phyloP scores from a whole-genome alignment of 2,888 invertebrate species.

The Callosobruchus maculatus region DNA sequence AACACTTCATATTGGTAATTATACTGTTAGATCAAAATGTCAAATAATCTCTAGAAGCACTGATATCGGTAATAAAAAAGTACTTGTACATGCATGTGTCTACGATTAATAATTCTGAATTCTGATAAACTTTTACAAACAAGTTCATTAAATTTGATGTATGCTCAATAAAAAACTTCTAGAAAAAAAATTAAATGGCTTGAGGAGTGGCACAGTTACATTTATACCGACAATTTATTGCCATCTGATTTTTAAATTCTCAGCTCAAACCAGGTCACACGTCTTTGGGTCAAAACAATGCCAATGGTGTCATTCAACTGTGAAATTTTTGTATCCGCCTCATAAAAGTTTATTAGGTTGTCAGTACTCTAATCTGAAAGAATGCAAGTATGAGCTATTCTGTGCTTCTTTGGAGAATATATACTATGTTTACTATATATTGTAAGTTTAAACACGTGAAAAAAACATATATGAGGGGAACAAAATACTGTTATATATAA shows the following conservation, averaged over 20 bases:
- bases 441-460: too few species aligned
- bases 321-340: background rate
- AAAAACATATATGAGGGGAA: too few species aligned
- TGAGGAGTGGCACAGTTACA: background rate
- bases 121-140: background rate
- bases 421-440: too few species aligned
- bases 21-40: background rate
- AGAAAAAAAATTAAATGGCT: background rate
- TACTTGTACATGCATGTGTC: background rate
- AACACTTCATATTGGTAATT: background rate
- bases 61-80: background rate
- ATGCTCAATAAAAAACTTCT: background rate
- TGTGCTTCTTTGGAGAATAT: too few species aligned
- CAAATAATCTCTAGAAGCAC: background rate
- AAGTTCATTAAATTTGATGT: background rate
- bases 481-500: too few species aligned
- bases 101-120: background rate
- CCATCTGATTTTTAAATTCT: background rate
- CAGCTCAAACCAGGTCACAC: background rate
- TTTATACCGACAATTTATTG: background rate
- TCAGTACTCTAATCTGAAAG: too few species aligned
- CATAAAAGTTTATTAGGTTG: background rate
- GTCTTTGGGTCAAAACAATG: background rate
- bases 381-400: too few species aligned
- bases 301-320: background rate